Base-by-base conservation (phyloP, 2,113 vertebrate genomes). In the Heloderma charlesbogerti region DNA sequence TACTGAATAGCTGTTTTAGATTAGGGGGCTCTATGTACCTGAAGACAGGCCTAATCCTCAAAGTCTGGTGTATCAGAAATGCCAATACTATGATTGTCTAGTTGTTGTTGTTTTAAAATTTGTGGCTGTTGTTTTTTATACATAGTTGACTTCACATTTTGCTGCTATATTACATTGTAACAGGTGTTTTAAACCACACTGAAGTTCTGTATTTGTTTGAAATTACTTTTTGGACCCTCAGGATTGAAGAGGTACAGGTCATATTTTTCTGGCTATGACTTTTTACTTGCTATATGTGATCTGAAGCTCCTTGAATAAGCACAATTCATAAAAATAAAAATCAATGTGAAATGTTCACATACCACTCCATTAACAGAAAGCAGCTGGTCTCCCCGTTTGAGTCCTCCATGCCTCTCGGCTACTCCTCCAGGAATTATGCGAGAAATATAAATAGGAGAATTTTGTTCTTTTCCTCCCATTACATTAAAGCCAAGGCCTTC, bases 401-500 rank as follows among this genome's bases (percentile, higher is more conserved):
- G 98, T 85, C 99, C 99, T 77, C 99, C 99, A 0, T 99, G 99
- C 94, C 99, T 98, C 97, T 99, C 99, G 0, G 99, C 99, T 93
- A 99, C 98, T 84, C 99, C 99, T 92, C 99, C 99, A 6, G 99
- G 99, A 96, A 99, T 99, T 96, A 99, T 99, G 95, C 99, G 99
- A 67, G 99, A 99, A 97, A 99, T 99, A 95, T 99, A 99, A 95
- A 99, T 99, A 29, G 99, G 99, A 2, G 99, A 99, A 96, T 99
- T 99, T 95, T 99, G 99, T 91, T 99, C 99, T 94, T 99, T 99
- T 94, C 99, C 99, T 82, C 99, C 99, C 99, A 99, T 99, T 91
- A 99, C 99, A 37, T 99, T 99, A 96, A 99, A 99, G 93, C 99
- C 99, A 94, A 99, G 97, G n/a, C 99, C 99, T 96, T 99, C 99